Percentiles rank a stretch among this genome's conserved stretches.
Evolutionary conservation across 2,113 vertebrate species (phyloP).

Genomic region (Callionymus lyra): DNA sequence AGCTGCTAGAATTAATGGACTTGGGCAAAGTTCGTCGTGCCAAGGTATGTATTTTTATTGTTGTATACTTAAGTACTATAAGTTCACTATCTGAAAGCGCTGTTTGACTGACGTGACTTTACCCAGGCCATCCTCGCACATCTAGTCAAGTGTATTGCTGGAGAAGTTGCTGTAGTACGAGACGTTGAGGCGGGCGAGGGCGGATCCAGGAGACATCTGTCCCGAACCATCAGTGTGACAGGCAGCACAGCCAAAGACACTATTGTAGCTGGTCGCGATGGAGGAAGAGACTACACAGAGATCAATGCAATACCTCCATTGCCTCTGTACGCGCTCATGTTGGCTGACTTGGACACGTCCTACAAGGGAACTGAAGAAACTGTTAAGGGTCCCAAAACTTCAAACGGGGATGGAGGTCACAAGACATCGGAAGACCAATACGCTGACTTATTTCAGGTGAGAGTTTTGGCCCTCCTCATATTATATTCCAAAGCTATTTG

Average conservation of each 20-base stretch:
- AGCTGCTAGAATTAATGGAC: constrained; percentile 93
- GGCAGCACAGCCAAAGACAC: constrained; percentile 96
- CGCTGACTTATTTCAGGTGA: constrained; percentile 83
- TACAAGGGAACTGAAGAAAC: constrained; percentile 79
- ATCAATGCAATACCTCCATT: constrained; percentile 95
- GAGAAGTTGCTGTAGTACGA: constrained; percentile 91
- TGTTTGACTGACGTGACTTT: not conserved
- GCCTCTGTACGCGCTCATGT: constrained; percentile 82
- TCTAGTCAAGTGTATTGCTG: constrained; percentile 95
- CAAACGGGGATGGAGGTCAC: constrained; percentile 60
- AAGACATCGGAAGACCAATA: constrained; percentile 82
- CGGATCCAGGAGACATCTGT: constrained; percentile 84
- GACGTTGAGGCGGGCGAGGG: constrained; percentile 86
- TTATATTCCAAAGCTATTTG: no score
- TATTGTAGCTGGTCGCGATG: constrained; percentile 89
- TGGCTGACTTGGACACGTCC: constrained; percentile 85
- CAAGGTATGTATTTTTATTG: constrained; percentile 58
- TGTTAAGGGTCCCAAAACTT: constrained; percentile 66
- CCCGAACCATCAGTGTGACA: constrained; percentile 93
- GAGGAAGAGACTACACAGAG: constrained; percentile 92
- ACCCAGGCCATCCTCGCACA: constrained; percentile 85
- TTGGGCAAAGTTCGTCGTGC: constrained; percentile 89
- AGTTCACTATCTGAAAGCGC: no score
- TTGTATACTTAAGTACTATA: not conserved
- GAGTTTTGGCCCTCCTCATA: not conserved